Base-by-base conservation (phyloP, 2,888 invertebrate species). In the Cryptus viduatorius region DNA sequence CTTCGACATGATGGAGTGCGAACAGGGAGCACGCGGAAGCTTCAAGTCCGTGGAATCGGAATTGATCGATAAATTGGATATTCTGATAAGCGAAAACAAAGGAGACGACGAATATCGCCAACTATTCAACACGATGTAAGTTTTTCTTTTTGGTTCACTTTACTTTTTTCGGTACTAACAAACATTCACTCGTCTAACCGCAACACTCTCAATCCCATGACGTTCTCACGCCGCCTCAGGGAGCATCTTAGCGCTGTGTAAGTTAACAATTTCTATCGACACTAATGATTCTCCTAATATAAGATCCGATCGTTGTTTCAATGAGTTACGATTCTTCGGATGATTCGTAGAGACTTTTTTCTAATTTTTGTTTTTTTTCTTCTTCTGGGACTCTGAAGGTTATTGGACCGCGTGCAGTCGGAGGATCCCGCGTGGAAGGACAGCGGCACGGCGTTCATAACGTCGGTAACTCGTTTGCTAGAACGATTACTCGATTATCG, bases 41-140 rank as follows among this genome's bases (percentile, higher is more conserved):
- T 98, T 98, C 88, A 96, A 97, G 82, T 96, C 98, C 90, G 98
- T 99, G 1, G 99, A 99, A 92, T 98, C 98, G 24, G 98, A 98
- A 88, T 94, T 99, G 4, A 98, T 99, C 72, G 98, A 99, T 92
- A 98, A 98, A 92, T 94, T 98, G 88, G 99, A 99, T 94, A 97
- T 98, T 86, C 94, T 98, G 37, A 97, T 99, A 65, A 98, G 98
- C 82, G 98, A 98, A 91, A 98, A 98, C 93, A 98, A 98, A 92
- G 98, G 98, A 0, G 98, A 99, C 90, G 98, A 98, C 91, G 98
- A 98, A 91, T 99, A 98, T 92, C 95, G 98, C 83, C 96, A 98
- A 85, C 95, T 99, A n/a, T 99, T 99, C 93, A 98, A 98, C 91
- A 98, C 98, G 76, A 98, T 98, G 98, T 98, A 95, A 98, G 98